Base-by-base conservation (phyloP, 2,888 invertebrate species). In the Phanerotoma sp. region DNA sequence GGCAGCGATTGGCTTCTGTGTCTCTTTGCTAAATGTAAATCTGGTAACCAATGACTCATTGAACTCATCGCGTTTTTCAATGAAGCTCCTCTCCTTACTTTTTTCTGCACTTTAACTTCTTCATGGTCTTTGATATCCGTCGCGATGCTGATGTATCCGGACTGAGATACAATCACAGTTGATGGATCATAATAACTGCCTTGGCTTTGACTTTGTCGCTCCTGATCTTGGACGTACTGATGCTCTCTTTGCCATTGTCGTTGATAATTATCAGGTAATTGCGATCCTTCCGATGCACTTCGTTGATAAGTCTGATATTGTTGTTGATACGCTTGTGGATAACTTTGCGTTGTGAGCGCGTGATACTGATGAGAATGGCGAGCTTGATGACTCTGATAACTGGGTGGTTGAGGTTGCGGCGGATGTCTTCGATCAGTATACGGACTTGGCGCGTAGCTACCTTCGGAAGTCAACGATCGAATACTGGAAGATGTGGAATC, bases 1-100 rank as follows among this genome's bases (percentile, higher is more conserved):
- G 92, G 92, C 49, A 93, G 78, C 1, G 93, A 93, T 71, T 91
- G 88, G 5, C 93, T 93, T 66, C 93, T 82, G 74, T 87, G 86
- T 65, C 91, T 81, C 71, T 89, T 90, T 15, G 86, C 84, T 48
- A 93, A 79, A 74, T 91, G 62, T 57, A 88, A 78, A 73, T 91
- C 92, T 1, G 93, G 92, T 50, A 93, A 75, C 86, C 92, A 88
- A 61, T 85, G 86, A 68, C 86, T 89, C 70, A 90, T 86, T 1
- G 89, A 88, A 68, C 84, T 88, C 87, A 91, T 89, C 0, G 90
- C 90, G 40, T 87, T 86, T 77, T 89, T 89, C 51, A 89, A 74
- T 1, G 89, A 88, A 11, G 83, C 81, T 9, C 86, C 85, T 59
- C 88, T 78, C 74, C 86, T 86, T 28, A 86, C 82, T 72, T 88